phyloP scores from a whole-genome alignment of 2,113 vertebrate species.

The Neogobius melanostomus region DNA sequence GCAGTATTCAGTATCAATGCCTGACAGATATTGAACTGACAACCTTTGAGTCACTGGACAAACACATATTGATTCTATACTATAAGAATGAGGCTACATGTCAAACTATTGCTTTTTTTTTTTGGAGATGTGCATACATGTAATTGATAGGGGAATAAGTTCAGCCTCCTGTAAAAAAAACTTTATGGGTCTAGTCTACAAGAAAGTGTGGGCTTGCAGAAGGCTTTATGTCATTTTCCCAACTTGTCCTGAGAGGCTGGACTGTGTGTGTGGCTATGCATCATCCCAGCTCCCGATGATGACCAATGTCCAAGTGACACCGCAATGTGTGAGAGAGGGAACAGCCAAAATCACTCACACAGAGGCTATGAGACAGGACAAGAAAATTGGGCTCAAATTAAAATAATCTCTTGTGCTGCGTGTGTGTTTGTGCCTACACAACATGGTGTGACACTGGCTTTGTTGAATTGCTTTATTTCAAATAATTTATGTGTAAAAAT shows the following conservation, averaged over 20 bases:
- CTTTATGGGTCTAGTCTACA: not conserved
- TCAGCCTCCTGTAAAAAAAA: not conserved
- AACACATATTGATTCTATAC: not conserved
- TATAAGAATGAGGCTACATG: too few species aligned
- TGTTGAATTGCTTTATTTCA: too few species aligned
- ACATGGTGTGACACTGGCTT: too few species aligned
- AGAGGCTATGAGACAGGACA: not conserved
- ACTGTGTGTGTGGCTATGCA: constrained; percentile 25
- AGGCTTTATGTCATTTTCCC: not conserved
- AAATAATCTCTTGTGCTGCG: not conserved
- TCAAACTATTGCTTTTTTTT: too few species aligned
- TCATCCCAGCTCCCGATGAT: constrained; percentile 63
- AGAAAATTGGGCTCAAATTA: not conserved
- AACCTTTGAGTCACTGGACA: not conserved
- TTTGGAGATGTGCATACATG: too few species aligned
- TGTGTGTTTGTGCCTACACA: not conserved
- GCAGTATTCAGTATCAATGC: not conserved
- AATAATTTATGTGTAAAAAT: too few species aligned
- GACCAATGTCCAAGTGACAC: constrained; percentile 48
- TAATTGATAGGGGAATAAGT: not conserved
- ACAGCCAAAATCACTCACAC: constrained; percentile 2
- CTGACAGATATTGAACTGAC: not conserved
- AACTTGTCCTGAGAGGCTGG: constrained; percentile 26
- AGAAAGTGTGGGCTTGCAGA: not conserved
- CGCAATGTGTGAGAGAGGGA: constrained; percentile 49